A percentile compares a stretch with the other conserved stretches of the same genome.
These are phyloP conservation scores for Mormyrus proboscirostris DNA, from an alignment of 2,797 vertebrate genomes.

Conservation along the genomic window DNA sequence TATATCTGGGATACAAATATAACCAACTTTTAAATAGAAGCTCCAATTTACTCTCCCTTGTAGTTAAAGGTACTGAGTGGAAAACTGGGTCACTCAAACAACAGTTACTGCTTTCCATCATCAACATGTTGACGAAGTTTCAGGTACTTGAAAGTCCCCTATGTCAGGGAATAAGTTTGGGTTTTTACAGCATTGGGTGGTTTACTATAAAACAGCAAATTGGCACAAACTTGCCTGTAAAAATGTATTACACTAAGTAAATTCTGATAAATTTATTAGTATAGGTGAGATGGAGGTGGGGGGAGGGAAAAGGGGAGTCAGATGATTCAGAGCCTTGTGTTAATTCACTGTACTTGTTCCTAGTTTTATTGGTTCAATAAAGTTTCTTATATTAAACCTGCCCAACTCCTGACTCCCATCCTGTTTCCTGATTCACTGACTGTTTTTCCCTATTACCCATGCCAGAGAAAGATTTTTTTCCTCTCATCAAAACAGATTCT, in stretches of 20 bases:
- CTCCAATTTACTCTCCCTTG: neutral
- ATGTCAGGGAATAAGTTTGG: neutral
- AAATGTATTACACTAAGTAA: neutral
- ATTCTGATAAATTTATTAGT: neutral
- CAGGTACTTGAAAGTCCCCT: neutral
- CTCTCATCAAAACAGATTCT: neutral
- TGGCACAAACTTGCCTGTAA: neutral
- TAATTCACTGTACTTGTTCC: neutral
- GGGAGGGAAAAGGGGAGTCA: neutral
- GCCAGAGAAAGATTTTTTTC: neutral
- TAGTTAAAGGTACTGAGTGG: neutral
- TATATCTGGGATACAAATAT: neutral
- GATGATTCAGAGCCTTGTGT: neutral
- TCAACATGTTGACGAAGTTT: neutral
- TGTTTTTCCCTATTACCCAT: neutral
- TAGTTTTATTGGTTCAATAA: neutral
- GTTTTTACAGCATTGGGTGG: neutral
- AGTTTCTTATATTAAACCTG: neutral
- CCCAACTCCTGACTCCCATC: neutral
- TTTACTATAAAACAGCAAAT: neutral
- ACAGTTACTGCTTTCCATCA: neutral
- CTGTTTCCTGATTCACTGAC: neutral
- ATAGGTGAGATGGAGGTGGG: neutral
- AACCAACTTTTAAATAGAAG: neutral
- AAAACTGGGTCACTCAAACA: neutral